Base-by-base conservation (phyloP, 2,113 vertebrate genomes). In the Colinus virginianus region DNA sequence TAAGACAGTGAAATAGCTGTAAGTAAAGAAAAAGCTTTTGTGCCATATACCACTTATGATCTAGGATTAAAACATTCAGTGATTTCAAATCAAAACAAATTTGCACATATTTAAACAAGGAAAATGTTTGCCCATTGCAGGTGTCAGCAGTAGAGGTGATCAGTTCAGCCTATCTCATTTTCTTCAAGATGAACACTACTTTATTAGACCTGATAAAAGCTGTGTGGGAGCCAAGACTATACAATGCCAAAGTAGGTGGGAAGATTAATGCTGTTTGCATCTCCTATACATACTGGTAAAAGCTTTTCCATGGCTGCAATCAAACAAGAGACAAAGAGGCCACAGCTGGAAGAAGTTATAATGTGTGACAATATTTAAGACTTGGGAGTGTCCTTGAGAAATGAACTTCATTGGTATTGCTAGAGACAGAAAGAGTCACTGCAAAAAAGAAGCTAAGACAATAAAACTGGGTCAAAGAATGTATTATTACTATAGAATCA, bases 41-140 rank as follows among this genome's bases (percentile, higher is more conserved):
- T 43, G 36, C 14, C 43, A 21, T 2, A 34, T 2, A 3, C 36
- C 26, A 28, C 16, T 1, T 13, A 10, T 2, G 10, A 61, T 9
- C 34, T 26, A 25, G 22, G 9, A 49, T 30, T 74, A 42, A 80
- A 85, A 58, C 8, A 53, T n/a, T 11, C 15, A 11, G 26, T 2
- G 5, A 69, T 53, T 79, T 83, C n/a, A 62, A 66, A 76, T 12
- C 55, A 61, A 40, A 69, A 58, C 48, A 17, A n/a, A 6, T 9
- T 45, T 40, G 28, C 7, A 9, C 1, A 5, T 18, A 45, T 42
- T 88, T 21, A 32, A 74, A 76, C 16, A 26, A 18, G n/a, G 26
- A 63, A 48, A 20, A 69, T 1, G 1, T 51, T 2, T 23, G 64
- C 7, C 15, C 64, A 45, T 63, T 43, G n/a, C 38, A 49, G 67